Conservation (phyloP, 1,140 invertebrate genomes). For the Drosophila persimilis region DNA sequence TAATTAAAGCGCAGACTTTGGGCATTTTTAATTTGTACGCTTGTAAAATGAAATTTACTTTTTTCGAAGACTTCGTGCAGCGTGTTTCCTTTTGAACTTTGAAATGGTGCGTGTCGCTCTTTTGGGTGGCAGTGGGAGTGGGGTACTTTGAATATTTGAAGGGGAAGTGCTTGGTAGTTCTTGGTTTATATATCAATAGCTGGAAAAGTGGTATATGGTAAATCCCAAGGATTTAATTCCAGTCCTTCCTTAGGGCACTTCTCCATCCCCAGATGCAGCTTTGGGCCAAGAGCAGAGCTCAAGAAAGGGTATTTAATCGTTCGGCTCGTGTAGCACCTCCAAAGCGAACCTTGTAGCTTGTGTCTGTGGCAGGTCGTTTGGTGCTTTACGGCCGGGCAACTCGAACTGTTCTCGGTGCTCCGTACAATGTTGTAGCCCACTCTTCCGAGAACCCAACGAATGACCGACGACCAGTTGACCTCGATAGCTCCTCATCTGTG, state of each 20-base stretch:
- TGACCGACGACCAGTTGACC: constrained; percentile 48
- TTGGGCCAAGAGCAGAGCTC: too few relatives aligned
- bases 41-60: constrained; percentile 79
- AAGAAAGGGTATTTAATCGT: constrained; percentile 1
- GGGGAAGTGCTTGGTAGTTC: too few relatives aligned
- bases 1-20: constrained; percentile 80
- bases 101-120: constrained; percentile 65
- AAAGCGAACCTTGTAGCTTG: constrained; percentile 31
- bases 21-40: constrained; percentile 82
- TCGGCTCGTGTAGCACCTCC: too few relatives aligned
- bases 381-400: constrained; percentile 70
- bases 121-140: constrained; percentile 1
- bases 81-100: constrained; percentile 79
- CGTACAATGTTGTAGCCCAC: constrained; percentile 49
- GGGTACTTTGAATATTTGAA: too few relatives aligned
- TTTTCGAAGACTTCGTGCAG: constrained; percentile 67
- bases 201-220: too few relatives aligned
- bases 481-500: constrained; percentile 40
- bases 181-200: too few relatives aligned
- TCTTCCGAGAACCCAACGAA: constrained; percentile 63
- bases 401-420: constrained; percentile 42
- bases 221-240: too few relatives aligned
- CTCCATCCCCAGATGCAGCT: too few relatives aligned
- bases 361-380: constrained; percentile 46
- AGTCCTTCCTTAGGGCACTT: too few relatives aligned